These are phyloP conservation scores for Pelagia noctiluca DNA, from an alignment of 30 jellyfish, hydroid and myxozoan species.

Conservation along the genomic window DNA sequence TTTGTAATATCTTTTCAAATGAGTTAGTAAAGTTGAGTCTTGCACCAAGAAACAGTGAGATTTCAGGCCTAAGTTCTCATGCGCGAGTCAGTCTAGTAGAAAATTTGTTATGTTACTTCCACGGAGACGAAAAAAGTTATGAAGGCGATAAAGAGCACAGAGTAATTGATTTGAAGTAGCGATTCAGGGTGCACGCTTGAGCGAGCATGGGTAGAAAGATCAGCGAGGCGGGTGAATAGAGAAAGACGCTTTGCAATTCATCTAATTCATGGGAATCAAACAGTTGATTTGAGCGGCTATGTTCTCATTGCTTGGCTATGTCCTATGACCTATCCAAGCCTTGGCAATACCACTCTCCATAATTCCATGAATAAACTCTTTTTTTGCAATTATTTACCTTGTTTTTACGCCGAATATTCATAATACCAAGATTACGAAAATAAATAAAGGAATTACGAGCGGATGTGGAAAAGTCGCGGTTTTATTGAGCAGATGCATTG, in stretches of 20 bases:
- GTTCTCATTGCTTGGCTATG: constrained; percentile 82
- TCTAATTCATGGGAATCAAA: constrained; percentile 59
- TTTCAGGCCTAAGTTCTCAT: no score
- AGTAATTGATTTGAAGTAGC: constrained; percentile 38
- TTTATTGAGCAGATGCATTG: neutral
- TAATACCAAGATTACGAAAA: neutral
- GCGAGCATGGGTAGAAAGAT: constrained; percentile 27
- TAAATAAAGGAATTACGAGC: neutral
- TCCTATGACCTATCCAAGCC: constrained; percentile 75
- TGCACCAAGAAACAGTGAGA: no score
- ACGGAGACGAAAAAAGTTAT: no score
- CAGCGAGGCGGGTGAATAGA: constrained; percentile 48
- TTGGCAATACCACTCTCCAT: constrained; percentile 59
- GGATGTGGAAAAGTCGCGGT: neutral
- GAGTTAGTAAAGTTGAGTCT: no score
- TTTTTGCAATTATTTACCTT: constrained; percentile 49
- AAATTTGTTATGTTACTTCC: no score
- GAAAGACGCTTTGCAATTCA: constrained; percentile 52
- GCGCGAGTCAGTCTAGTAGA: no score
- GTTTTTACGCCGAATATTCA: neutral
- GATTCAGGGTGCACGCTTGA: constrained; percentile 59
- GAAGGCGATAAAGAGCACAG: no score
- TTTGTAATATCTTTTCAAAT: no score
- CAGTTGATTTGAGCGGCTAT: constrained; percentile 73
- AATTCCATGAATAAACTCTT: constrained; percentile 45